Base-by-base conservation (phyloP, 2,113 vertebrate species). In the Trematomus loennbergii region DNA sequence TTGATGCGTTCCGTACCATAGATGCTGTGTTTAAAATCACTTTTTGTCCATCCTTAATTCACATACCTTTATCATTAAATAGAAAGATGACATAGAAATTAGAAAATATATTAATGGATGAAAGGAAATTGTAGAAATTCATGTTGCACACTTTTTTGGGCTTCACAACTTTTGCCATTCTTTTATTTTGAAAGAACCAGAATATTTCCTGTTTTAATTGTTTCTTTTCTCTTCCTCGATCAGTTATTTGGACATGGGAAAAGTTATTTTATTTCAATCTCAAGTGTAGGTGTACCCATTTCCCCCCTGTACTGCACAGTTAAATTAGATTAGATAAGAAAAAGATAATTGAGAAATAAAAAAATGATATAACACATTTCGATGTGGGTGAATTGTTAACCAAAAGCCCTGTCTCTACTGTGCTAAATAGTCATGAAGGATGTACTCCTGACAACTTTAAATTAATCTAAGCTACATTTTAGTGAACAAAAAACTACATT, bases 1-100 rank as follows among this genome's bases (percentile, higher is more conserved):
- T 89, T 92, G 95, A 96, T 96, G 95, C 95, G 93, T 95, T 95
- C 94, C 94, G 55, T 95, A 94, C 93, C 93, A 91, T 95, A 94
- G 94, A 95, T 95, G 94, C 95, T 95, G 93, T 93, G 92, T 93
- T 95, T 94, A 94, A 95, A 95, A 94, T 90, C 92, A 93, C 93
- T 90, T 89, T 91, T 87, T 89, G 85, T 90, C 87, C 91, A 85
- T 87, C 84, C 79, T 90, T 84, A 83, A 88, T 87, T 91, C 89
- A 90, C 87, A 72, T 81, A 92, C 71, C 79, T 87, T 84, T 75
- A 89, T 88, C 78, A 80, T 89, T 88, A 67, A 86, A 83, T 91
- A 90, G 82, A 89, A 91, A 89, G 82, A 92, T 92, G 83, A 77
- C 82, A 77, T 87, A 86, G 82, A 78, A 87, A 86, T 82, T 93